These are phyloP conservation scores for Drosophila nr. fundita DNA, from an alignment of 2,888 invertebrate species.

Conservation along the genomic window DNA sequence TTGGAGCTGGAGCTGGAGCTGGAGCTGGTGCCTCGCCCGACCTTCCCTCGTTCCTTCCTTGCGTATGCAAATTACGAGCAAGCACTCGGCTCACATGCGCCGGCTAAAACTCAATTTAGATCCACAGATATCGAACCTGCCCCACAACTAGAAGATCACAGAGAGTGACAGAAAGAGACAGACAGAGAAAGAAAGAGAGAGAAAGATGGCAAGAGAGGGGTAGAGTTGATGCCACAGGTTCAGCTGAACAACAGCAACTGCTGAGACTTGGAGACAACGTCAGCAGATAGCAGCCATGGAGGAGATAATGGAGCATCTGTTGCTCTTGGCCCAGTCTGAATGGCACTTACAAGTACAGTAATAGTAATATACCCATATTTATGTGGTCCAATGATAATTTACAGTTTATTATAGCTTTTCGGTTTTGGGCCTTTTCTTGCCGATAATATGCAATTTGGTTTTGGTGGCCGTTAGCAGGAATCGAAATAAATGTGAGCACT, in stretches of 20 bases:
- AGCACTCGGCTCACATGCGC: conserved; percentile 73
- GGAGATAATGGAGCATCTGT: conserved; percentile 37
- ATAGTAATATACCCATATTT: conserved; percentile 2
- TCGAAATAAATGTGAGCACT: conserved; percentile 15
- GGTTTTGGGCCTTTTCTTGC: not conserved
- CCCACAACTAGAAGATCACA: conserved; percentile 47
- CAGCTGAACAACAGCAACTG: conserved; percentile 44
- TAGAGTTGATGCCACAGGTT: conserved; percentile 45
- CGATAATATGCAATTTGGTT: conserved; percentile 27
- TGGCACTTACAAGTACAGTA: conserved; percentile 3
- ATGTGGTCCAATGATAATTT: conserved; percentile 51
- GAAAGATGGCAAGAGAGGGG: conserved; percentile 40
- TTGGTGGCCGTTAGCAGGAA: conserved; percentile 18
- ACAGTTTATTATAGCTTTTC: conserved; percentile 39
- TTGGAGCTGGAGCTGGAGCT: not conserved
- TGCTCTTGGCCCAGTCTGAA: conserved; percentile 31
- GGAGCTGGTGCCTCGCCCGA: conserved; percentile 49
- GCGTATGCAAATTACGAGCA: conserved; percentile 82
- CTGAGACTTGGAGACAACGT: conserved; percentile 38
- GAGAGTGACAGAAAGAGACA: conserved; percentile 43
- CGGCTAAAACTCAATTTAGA: conserved; percentile 81
- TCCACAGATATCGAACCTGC: conserved; percentile 67
- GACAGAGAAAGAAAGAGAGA: conserved; percentile 16
- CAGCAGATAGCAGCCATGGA: not conserved
- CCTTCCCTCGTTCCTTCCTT: conserved; percentile 39